Conservation (phyloP, 2,888 invertebrate species). For the Drosophila pseudotalamancana region DNA sequence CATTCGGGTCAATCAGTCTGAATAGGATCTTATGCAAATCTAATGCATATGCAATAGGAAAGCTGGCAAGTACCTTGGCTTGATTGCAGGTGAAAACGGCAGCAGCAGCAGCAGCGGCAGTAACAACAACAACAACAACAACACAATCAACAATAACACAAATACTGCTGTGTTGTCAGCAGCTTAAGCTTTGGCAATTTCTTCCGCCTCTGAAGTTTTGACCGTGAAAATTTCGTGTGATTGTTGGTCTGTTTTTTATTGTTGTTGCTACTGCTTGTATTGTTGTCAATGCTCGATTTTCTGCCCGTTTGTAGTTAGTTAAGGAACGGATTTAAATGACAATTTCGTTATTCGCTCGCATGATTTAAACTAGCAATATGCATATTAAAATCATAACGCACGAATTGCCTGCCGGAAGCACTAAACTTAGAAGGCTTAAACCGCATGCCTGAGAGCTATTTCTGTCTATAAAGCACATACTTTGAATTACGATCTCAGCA, state of each 20-base stretch:
- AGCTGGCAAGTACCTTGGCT: conserved; percentile 65
- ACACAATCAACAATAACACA: conserved; percentile 3
- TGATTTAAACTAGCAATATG: conserved; percentile 62
- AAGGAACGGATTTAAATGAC: conserved; percentile 66
- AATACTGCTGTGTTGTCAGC: conserved; percentile 23
- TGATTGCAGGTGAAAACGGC: conserved; percentile 67
- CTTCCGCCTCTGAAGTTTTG: conserved; percentile 71
- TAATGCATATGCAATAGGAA: conserved; percentile 68
- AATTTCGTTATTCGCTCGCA: conserved; percentile 57
- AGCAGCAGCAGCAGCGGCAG: conserved; percentile 28
- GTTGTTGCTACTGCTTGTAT: conserved; percentile 18
- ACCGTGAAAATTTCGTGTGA: conserved; percentile 69
- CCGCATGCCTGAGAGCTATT: conserved; percentile 41
- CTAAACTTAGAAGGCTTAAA: conserved; percentile 46
- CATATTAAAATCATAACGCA: conserved; percentile 61
- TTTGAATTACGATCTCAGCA: conserved; percentile 16
- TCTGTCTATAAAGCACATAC: conserved; percentile 12
- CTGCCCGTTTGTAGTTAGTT: conserved; percentile 33
- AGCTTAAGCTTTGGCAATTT: conserved; percentile 62
- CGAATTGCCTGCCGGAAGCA: conserved; percentile 64
- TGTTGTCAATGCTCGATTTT: conserved; percentile 20
- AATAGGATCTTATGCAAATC: conserved; percentile 65
- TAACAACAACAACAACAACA: conserved; percentile 22
- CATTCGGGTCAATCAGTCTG: conserved; percentile 67
- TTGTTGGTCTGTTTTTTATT: conserved; percentile 44